Evolutionary conservation across 2,888 invertebrate genomes (phyloP).

Genomic region (Anorthoa munda): DNA sequence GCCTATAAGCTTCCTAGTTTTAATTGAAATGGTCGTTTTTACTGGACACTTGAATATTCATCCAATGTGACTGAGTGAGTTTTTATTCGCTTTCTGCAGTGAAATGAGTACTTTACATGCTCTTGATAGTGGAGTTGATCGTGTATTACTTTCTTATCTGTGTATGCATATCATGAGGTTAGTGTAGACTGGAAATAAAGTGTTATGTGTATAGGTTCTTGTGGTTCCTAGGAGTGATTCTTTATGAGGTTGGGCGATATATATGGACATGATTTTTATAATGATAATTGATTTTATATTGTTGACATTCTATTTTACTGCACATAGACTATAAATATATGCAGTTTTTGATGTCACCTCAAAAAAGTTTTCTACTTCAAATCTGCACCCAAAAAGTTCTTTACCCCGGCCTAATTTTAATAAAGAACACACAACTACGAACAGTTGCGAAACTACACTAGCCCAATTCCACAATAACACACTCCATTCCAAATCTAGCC

Average conservation of each 20-base stretch:
- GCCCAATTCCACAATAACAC: constrained; percentile 9
- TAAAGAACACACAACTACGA: not conserved
- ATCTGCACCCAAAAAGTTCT: not conserved
- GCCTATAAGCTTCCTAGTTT: constrained; percentile 70
- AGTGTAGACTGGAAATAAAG: constrained; percentile 27
- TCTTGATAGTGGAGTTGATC: constrained; percentile 33
- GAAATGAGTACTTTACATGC: constrained; percentile 54
- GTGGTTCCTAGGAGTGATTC: too few species aligned
- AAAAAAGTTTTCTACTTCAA: not conserved
- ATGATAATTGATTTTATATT: too few species aligned
- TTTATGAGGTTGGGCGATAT: not conserved
- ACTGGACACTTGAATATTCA: constrained; percentile 49
- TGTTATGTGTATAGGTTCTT: constrained; percentile 27
- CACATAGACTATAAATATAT: too few species aligned
- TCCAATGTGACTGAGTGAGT: constrained; percentile 29
- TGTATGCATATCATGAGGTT: constrained; percentile 29
- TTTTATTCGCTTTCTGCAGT: constrained; percentile 48
- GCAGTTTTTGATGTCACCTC: not conserved
- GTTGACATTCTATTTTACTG: too few species aligned
- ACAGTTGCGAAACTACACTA: not conserved
- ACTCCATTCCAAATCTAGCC: constrained; percentile 1
- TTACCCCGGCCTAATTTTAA: not conserved
- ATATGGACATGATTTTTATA: not conserved
- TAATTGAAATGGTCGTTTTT: constrained; percentile 70
- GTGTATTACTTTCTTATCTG: constrained; percentile 45